phyloP scores from a whole-genome alignment of 2,113 vertebrate species.

The Rhea americana region DNA sequence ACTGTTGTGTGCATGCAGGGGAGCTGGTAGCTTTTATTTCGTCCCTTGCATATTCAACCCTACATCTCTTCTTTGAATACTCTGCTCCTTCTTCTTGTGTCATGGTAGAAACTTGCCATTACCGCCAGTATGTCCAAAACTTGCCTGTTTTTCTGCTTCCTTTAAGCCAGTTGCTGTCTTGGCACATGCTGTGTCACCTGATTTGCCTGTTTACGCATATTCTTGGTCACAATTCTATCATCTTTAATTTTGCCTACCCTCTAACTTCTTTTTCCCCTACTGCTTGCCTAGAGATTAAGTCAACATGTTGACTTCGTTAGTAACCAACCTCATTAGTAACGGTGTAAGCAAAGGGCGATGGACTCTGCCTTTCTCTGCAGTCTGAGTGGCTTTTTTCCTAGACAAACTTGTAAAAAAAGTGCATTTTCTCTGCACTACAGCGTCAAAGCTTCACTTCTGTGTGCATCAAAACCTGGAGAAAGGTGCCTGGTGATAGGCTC shows the following conservation, averaged over 20 bases:
- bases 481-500: background rate
- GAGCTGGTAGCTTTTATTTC: background rate
- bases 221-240: background rate
- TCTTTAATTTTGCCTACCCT: background rate
- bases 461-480: fast-evolving
- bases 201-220: background rate
- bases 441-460: background rate
- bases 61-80: background rate
- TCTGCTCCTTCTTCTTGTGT: fast-evolving
- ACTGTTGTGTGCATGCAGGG: background rate
- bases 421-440: background rate
- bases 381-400: background rate
- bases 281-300: background rate
- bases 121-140: background rate
- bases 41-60: background rate
- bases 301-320: background rate
- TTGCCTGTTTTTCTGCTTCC: background rate
- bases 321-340: background rate
- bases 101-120: fast-evolving
- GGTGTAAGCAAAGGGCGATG: background rate
- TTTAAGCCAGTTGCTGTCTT: background rate
- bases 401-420: background rate
- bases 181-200: background rate
- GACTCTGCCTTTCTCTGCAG: background rate
- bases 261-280: background rate